Conservation (phyloP, 2,113 vertebrate genomes). For the Potamarius usumacintae region DNA sequence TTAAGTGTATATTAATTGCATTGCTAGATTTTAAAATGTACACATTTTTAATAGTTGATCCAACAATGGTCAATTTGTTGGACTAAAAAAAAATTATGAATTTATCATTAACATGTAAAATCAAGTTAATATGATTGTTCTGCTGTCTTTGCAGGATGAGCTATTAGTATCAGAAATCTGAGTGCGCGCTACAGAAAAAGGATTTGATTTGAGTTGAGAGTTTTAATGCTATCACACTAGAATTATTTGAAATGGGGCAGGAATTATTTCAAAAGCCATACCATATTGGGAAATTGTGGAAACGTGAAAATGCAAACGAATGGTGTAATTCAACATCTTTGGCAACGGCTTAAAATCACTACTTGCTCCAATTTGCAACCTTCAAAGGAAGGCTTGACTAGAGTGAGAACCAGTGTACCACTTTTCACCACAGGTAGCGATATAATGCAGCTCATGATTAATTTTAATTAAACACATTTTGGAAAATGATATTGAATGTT, state of each 20-base stretch:
- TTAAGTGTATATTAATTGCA: not conserved
- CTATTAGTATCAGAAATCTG: conserved; percentile 32
- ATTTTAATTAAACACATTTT: conserved; percentile 78
- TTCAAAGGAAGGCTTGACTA: conserved; percentile 55
- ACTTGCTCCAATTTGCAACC: conserved; percentile 54
- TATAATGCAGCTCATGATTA: conserved; percentile 76
- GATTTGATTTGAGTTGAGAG: conserved; percentile 39
- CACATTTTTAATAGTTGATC: not conserved
- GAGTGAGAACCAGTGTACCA: conserved; percentile 63
- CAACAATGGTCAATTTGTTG: not conserved
- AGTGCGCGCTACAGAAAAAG: conserved; percentile 31
- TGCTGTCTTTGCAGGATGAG: conserved; percentile 14
- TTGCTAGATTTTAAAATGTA: not conserved
- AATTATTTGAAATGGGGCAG: conserved; percentile 36
- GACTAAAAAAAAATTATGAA: not conserved
- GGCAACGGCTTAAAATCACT: conserved; percentile 57
- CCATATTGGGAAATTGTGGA: conserved; percentile 51
- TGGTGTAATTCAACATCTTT: conserved; percentile 58
- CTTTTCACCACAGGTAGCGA: conserved; percentile 77
- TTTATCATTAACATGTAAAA: conserved; percentile 14
- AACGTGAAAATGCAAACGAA: conserved; percentile 46
- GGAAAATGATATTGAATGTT: conserved; percentile 72
- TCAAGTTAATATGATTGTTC: conserved; percentile 30
- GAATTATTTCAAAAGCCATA: conserved; percentile 51
- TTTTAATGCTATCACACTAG: conserved; percentile 45